Base-by-base conservation (phyloP, 2,113 vertebrate species). In the Platysteira castanea region DNA sequence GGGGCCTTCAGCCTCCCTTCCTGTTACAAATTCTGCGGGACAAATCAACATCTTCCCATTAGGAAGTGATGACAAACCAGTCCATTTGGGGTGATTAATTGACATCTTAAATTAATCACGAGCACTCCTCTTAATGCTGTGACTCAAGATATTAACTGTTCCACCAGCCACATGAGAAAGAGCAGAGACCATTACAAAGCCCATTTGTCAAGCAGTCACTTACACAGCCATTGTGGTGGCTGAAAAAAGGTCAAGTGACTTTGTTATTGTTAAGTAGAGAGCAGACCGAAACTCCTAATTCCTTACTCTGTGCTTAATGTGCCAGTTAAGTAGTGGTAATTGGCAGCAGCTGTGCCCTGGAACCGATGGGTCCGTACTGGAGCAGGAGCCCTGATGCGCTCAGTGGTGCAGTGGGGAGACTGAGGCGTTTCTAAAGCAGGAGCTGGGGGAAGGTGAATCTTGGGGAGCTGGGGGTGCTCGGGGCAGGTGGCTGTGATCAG, bases 271-370 rank as follows among this genome's bases (percentile, higher is more conserved):
- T 96, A 96, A 97, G 97, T 76, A 92, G 94, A 81, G 95, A 96
- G 96, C 95, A 85, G 93, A 96, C 95, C 30, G 44, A 90, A 97
- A 95, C 94, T 96, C 95, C 97, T 97, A 89, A 93, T 96, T 97
- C 95, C 96, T 95, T 86, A 94, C 95, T 93, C 91, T 77, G 93
- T 96, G 97, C 95, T 97, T 97, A 97, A 98, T 96, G 97, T 96
- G 96, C 97, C 96, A 94, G 97, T 97, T 97, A 98, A 98, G 97
- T 96, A 95, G 94, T 96, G 88, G 96, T 97, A 97, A 98, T 97
- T 95, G 95, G 96, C 95, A 97, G 97, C 98, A 97, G 96, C 97
- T 98, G 97, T 95, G 96, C 95, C 95, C 96, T 96, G 92, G 96
- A 93, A 96, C 96, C 84, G 92, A 65, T 59, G 93, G 91, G 95